Percentiles rank a stretch among this genome's conserved stretches.
phyloP scores from a whole-genome alignment of 2,888 invertebrate genomes.

The Eucera pruinosa region DNA sequence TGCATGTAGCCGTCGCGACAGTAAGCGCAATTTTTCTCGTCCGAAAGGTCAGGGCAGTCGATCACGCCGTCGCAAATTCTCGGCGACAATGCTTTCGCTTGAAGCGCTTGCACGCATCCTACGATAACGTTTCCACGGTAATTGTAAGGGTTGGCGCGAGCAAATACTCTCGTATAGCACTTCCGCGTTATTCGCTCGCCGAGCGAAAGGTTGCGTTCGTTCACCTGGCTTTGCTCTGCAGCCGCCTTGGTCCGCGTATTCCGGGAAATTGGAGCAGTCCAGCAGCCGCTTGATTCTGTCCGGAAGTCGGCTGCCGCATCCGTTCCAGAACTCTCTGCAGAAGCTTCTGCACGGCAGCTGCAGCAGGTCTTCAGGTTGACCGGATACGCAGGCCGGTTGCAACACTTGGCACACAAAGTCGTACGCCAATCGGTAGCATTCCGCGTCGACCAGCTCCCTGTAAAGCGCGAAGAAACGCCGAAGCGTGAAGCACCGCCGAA shows the following conservation, averaged over 20 bases:
- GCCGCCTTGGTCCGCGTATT: constrained; percentile 90
- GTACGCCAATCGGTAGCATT: constrained; percentile 94
- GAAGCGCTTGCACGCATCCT: constrained; percentile 91
- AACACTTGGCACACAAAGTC: constrained; percentile 95
- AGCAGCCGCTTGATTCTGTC: constrained; percentile 89
- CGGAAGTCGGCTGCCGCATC: constrained; percentile 91
- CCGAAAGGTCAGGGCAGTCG: constrained; percentile 93
- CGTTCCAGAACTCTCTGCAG: constrained; percentile 93
- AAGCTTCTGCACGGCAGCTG: constrained; percentile 92
- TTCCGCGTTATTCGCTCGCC: neutral
- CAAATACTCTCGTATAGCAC: neutral
- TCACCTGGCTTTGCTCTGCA: constrained; percentile 92
- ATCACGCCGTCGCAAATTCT: constrained; percentile 94
- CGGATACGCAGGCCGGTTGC: constrained; percentile 90
- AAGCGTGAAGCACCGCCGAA: too few species aligned
- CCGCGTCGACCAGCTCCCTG: constrained; percentile 94
- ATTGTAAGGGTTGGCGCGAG: neutral
- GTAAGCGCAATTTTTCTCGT: constrained; percentile 92
- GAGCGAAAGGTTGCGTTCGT: constrained; percentile 42
- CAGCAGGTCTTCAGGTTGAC: constrained; percentile 85
- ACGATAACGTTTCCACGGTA: constrained; percentile 47
- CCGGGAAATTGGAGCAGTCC: constrained; percentile 92
- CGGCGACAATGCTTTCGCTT: constrained; percentile 90
- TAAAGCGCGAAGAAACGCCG: neutral
- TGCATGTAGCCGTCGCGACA: constrained; percentile 90